Conservation (phyloP, 2,888 invertebrate genomes). For the Lacanobia oleracea region DNA sequence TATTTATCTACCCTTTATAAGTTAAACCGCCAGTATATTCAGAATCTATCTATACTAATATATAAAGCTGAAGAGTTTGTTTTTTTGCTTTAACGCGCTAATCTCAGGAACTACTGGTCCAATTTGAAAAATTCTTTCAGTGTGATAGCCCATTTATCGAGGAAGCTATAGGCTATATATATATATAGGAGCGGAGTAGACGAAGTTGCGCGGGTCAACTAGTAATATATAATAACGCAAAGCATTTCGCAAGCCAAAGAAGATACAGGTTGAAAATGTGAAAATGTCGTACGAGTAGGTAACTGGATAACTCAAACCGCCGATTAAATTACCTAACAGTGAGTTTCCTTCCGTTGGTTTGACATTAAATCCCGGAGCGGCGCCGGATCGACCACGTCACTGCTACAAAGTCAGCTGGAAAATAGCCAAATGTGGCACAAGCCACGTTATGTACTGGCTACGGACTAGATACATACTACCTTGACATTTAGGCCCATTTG, state of each 20-base stretch:
- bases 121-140: too few relatives aligned
- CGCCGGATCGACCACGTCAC: conserved; percentile 48
- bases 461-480: conserved; percentile 57
- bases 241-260: conserved; percentile 10
- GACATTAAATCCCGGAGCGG: conserved; percentile 45
- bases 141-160: too few relatives aligned
- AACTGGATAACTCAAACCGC: conserved; percentile 4
- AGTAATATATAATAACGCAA: neutral
- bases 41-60: too few relatives aligned
- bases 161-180: too few relatives aligned
- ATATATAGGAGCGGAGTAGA: too few relatives aligned
- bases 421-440: conserved; percentile 62
- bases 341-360: conserved; percentile 57
- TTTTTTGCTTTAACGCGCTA: too few relatives aligned
- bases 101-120: too few relatives aligned
- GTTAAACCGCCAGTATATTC: neutral
- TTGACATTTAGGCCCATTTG: conserved; percentile 63
- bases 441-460: conserved; percentile 54
- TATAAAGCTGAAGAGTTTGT: too few relatives aligned
- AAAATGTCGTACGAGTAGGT: neutral
- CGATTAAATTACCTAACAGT: conserved; percentile 49
- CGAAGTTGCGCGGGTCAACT: too few relatives aligned
- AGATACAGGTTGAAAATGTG: neutral
- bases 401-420: conserved; percentile 58
- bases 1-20: neutral